Evolutionary conservation across 2,113 vertebrate species (phyloP).

Genomic region (Physeter macrocephalus): DNA sequence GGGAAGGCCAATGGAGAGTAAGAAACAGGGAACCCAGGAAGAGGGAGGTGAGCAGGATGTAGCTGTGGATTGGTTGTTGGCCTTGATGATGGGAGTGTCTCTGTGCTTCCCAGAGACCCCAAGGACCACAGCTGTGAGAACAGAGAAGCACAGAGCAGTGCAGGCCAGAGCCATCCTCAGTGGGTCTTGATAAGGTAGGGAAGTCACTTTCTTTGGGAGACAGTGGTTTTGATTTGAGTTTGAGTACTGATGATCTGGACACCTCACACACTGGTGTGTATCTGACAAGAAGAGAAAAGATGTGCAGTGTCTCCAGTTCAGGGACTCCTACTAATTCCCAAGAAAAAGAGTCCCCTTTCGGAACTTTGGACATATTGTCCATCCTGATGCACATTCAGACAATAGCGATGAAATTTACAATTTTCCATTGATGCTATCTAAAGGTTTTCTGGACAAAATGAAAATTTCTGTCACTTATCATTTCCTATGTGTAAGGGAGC

Average conservation of each 20-base stretch:
- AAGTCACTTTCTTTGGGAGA: background rate
- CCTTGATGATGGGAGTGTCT: background rate
- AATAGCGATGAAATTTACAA: background rate
- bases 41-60: background rate
- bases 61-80: background rate
- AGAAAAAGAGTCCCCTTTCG: background rate
- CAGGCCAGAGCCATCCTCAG: background rate
- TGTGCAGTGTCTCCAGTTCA: background rate
- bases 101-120: background rate
- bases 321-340: background rate
- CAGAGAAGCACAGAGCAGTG: background rate
- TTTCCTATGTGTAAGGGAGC: background rate
- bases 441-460: background rate
- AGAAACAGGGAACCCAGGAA: background rate
- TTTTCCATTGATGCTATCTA: background rate
- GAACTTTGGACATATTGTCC: background rate
- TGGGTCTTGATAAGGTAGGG: background rate
- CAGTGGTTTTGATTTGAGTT: background rate
- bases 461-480: background rate
- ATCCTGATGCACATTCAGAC: background rate
- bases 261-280: background rate
- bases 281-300: background rate
- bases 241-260: background rate
- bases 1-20: background rate
- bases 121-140: background rate